Percentiles rank a stretch among this genome's conserved stretches.
These are phyloP conservation scores for Siniperca undulata DNA, from an alignment of 2,797 vertebrate species.

Conservation along the genomic window DNA sequence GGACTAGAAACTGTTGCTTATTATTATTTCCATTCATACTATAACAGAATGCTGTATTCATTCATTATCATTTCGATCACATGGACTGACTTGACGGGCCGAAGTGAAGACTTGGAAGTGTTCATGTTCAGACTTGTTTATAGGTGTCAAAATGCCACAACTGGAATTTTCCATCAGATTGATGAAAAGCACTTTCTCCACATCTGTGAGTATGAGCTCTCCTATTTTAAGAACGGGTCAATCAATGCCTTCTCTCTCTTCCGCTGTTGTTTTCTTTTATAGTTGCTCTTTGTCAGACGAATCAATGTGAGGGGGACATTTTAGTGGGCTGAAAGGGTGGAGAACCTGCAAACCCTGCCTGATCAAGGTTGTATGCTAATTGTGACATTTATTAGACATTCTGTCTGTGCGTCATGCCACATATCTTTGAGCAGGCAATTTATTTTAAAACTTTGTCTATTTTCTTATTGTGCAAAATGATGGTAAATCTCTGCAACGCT, in stretches of 20 bases:
- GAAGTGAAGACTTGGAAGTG: slow-evolving; percentile 14
- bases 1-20: slow-evolving; percentile 1
- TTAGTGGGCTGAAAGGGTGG: slow-evolving; percentile 36
- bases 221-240: slow-evolving; percentile 39
- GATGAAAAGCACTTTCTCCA: slow-evolving; percentile 44
- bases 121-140: slow-evolving; percentile 29
- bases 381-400: slow-evolving; percentile 62
- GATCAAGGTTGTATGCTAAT: slow-evolving; percentile 63
- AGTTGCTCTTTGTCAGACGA: slow-evolving; percentile 52
- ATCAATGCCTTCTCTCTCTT: slow-evolving; percentile 30
- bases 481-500: background rate
- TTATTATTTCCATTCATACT: slow-evolving; percentile 44
- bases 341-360: background rate
- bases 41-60: slow-evolving; percentile 1
- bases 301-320: slow-evolving; percentile 49
- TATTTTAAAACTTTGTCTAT: background rate
- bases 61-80: slow-evolving; percentile 30
- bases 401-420: slow-evolving; percentile 7
- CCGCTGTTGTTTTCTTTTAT: slow-evolving; percentile 30
- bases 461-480: slow-evolving; percentile 25
- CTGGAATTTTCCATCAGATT: slow-evolving; percentile 39
- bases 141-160: slow-evolving; percentile 39
- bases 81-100: slow-evolving; percentile 16
- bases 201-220: slow-evolving; percentile 22
- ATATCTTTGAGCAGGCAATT: background rate